Percentiles rank a stretch among this genome's conserved stretches.
Evolutionary conservation across 2,888 invertebrate species (phyloP).

Genomic region (Oxystoma pomonae): DNA sequence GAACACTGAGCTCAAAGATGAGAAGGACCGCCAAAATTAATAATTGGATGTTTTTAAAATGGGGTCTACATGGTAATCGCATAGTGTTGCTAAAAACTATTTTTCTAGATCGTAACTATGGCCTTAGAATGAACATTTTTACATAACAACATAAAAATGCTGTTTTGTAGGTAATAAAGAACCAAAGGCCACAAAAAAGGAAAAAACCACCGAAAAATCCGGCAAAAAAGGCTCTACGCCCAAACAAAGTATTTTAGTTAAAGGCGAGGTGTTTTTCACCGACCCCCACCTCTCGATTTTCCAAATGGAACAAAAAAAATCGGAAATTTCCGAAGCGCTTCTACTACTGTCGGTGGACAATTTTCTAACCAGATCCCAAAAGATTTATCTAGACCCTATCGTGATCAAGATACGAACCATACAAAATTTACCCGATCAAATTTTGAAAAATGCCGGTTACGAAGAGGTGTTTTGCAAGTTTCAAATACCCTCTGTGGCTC

Average conservation of each 20-base stretch:
- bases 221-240: too few species aligned
- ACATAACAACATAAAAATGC: too few species aligned
- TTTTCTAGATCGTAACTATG: too few species aligned
- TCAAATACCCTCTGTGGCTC: constrained; percentile 27
- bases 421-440: constrained; percentile 28
- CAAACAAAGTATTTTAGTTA: too few species aligned
- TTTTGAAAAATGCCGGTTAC: constrained; percentile 23
- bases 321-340: constrained; percentile 19
- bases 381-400: constrained; percentile 30
- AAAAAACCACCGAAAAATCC: too few species aligned
- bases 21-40: too few species aligned
- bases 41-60: too few species aligned
- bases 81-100: too few species aligned
- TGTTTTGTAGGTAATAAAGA: background rate
- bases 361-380: constrained; percentile 30
- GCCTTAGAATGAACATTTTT: too few species aligned
- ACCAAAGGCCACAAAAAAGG: too few species aligned
- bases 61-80: too few species aligned
- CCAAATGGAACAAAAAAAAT: constrained; percentile 11
- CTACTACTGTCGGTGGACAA: constrained; percentile 23
- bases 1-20: too few species aligned
- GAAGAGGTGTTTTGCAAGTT: constrained; percentile 19
- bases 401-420: constrained; percentile 32
- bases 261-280: constrained; percentile 31
- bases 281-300: constrained; percentile 23